These are phyloP conservation scores for Eonycteris spelaea DNA, from an alignment of 2,113 vertebrate species.

Conservation along the genomic window DNA sequence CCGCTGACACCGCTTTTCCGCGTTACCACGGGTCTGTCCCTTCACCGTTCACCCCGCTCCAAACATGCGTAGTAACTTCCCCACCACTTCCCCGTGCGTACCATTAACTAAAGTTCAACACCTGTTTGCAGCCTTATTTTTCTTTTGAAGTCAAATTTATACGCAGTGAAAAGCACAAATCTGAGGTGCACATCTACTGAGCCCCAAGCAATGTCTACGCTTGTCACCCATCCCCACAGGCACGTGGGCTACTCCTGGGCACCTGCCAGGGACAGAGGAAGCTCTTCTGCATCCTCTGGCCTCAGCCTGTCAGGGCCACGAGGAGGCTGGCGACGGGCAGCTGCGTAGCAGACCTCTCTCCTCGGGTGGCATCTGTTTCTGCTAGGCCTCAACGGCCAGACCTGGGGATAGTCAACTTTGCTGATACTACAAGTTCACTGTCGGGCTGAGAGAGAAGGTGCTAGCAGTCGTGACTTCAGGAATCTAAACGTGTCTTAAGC, in stretches of 20 bases:
- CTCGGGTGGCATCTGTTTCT: background rate
- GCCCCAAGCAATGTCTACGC: background rate
- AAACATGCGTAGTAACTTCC: background rate
- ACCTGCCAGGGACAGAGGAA: background rate
- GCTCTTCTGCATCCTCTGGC: background rate
- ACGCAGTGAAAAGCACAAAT: background rate
- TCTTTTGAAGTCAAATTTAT: conserved; percentile 24
- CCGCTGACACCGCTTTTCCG: background rate
- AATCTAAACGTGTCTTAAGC: background rate
- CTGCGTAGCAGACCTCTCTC: background rate
- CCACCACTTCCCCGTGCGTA: background rate
- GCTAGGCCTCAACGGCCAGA: background rate
- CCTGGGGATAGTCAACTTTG: background rate
- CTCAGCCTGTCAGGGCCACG: background rate
- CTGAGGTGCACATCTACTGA: background rate
- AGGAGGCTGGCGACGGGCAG: background rate
- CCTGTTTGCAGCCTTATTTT: background rate
- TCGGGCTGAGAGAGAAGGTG: background rate
- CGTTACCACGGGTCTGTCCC: background rate
- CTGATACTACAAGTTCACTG: background rate
- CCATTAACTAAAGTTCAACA: background rate
- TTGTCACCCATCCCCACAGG: too few species aligned
- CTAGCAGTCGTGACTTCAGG: background rate
- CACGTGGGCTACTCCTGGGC: background rate
- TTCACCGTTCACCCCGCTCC: background rate